Percentiles rank a stretch among this genome's conserved stretches.
phyloP scores from a whole-genome alignment of 2,113 vertebrate species.

The Romanogobio albipinnatus region DNA sequence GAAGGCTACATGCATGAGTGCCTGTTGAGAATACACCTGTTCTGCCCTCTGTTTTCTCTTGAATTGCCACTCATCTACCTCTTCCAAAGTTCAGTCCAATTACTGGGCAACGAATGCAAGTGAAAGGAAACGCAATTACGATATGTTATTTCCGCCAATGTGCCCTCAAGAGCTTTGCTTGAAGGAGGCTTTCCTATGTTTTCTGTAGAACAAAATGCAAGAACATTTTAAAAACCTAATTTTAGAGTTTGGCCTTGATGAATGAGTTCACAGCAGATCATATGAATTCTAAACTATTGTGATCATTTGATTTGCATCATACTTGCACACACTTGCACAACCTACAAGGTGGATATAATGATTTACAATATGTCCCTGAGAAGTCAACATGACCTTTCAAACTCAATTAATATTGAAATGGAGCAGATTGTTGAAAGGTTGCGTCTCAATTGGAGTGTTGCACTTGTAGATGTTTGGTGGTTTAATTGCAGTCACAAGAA shows the following conservation, averaged over 20 bases:
- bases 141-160: slow-evolving; percentile 20
- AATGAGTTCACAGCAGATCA: not conserved
- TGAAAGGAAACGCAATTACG: slow-evolving; percentile 30
- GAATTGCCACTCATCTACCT: slow-evolving; percentile 16
- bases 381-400: slow-evolving; percentile 30
- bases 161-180: slow-evolving; percentile 7
- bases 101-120: slow-evolving; percentile 12
- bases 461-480: slow-evolving; percentile 17
- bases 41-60: slow-evolving; percentile 31
- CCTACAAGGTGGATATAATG: not conserved
- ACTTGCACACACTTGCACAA: too few relatives aligned
- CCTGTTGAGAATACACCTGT: slow-evolving; percentile 24
- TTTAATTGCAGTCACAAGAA: slow-evolving; percentile 43
- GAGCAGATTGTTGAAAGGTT: slow-evolving; percentile 37
- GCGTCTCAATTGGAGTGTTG: slow-evolving; percentile 18
- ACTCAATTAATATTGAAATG: slow-evolving; percentile 47
- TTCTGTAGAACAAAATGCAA: too few relatives aligned
- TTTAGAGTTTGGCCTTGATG: not conserved
- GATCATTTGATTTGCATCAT: slow-evolving; percentile 6
- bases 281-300: not conserved
- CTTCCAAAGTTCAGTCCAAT: slow-evolving; percentile 28
- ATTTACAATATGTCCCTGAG: not conserved
- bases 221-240: not conserved
- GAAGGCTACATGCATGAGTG: not conserved
- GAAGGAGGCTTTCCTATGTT: not conserved